phyloP scores from a whole-genome alignment of 2,797 vertebrate genomes.

The Pipistrellus nathusii region DNA sequence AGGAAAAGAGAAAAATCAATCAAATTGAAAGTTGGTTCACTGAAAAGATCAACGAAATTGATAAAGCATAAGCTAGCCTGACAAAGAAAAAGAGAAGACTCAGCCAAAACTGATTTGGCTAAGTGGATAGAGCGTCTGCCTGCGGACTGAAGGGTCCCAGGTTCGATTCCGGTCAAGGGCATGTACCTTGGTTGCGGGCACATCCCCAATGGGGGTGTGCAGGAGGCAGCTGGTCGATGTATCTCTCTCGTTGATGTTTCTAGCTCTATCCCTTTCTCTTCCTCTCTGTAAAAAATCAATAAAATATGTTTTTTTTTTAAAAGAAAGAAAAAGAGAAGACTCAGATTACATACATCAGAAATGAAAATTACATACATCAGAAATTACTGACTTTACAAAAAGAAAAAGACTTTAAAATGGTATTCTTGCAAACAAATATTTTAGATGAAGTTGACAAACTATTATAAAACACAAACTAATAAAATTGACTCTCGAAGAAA shows the following conservation, averaged over 20 bases:
- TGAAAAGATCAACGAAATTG: not conserved
- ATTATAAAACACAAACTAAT: not conserved
- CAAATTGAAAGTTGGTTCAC: not conserved
- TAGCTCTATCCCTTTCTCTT: too few species aligned
- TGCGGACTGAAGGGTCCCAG: too few species aligned
- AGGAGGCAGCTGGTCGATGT: too few species aligned
- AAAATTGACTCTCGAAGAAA: not conserved
- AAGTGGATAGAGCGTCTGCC: too few species aligned
- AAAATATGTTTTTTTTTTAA: too few species aligned
- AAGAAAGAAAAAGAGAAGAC: not conserved
- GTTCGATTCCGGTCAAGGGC: too few species aligned
- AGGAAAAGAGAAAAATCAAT: not conserved
- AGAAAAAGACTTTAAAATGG: not conserved
- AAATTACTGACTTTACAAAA: not conserved
- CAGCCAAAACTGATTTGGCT: too few species aligned
- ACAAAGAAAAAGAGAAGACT: not conserved
- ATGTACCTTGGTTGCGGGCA: too few species aligned
- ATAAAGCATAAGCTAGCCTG: not conserved
- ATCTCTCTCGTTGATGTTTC: too few species aligned
- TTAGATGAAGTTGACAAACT: not conserved
- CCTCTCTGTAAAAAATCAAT: too few species aligned
- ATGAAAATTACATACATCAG: not conserved
- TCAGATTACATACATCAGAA: not conserved
- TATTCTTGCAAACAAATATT: not conserved
- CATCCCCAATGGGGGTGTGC: too few species aligned